phyloP scores from a whole-genome alignment of 2,113 vertebrate species.

The Pseudopipra pipra region DNA sequence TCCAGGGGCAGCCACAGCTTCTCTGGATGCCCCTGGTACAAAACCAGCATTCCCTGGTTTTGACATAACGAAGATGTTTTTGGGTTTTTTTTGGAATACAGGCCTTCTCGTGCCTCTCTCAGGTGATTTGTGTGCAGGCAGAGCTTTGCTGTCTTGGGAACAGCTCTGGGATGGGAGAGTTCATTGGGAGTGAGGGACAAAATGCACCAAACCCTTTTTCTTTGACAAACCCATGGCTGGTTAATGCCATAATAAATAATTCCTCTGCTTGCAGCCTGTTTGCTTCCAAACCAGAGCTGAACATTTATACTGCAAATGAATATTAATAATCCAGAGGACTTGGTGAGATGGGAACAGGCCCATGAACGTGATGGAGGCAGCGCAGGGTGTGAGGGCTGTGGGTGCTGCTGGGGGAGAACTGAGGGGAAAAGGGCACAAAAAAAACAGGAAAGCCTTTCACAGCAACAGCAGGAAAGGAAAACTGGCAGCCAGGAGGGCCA shows the following conservation, averaged over 20 bases:
- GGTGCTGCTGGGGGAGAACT: neutral
- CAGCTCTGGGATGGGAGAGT: neutral
- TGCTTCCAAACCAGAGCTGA: neutral
- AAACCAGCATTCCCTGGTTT: neutral
- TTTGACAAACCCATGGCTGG: neutral
- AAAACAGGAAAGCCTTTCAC: fast-evolving
- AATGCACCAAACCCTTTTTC: neutral
- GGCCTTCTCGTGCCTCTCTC: fast-evolving
- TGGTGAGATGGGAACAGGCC: neutral
- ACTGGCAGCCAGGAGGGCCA: neutral
- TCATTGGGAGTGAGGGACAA: neutral
- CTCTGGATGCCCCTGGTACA: fast-evolving
- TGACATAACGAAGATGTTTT: fast-evolving
- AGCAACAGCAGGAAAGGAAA: neutral
- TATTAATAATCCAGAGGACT: neutral
- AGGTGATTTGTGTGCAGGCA: neutral
- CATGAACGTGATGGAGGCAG: neutral
- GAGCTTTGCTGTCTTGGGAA: neutral
- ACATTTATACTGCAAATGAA: neutral
- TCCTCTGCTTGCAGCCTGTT: neutral
- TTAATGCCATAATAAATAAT: neutral
- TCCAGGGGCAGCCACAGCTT: neutral
- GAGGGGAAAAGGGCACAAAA: too few relatives aligned
- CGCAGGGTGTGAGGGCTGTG: neutral
- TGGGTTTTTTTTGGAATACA: fast-evolving